These are phyloP conservation scores for Notodromas monacha DNA, from an alignment of 2,888 invertebrate genomes.

Conservation along the genomic window DNA sequence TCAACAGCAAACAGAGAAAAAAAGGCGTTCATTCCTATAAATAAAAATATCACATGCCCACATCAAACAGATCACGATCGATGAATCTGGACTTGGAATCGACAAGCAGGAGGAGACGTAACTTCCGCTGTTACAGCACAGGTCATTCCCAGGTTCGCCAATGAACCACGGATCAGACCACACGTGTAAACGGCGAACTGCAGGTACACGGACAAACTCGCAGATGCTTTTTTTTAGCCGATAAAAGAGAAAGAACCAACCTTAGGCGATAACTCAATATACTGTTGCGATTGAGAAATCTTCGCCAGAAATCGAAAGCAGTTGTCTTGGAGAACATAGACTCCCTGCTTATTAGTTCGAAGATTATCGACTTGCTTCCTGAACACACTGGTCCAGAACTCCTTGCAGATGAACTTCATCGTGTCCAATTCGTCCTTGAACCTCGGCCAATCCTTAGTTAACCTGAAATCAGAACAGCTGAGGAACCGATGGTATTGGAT, in stretches of 20 bases:
- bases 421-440: conserved; percentile 91
- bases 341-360: conserved; percentile 85
- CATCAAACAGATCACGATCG: too few species aligned
- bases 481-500: too few species aligned
- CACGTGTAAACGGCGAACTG: conserved; percentile 76
- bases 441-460: conserved; percentile 63
- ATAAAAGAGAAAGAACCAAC: conserved; percentile 17
- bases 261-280: conserved; percentile 59
- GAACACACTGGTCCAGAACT: conserved; percentile 90
- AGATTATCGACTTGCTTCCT: conserved; percentile 95
- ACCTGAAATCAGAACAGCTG: conserved; percentile 19
- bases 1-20: too few species aligned
- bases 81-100: conserved; percentile 27
- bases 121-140: conserved; percentile 86
- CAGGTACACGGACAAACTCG: too few species aligned
- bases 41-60: too few species aligned
- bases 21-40: too few species aligned
- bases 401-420: conserved; percentile 94
- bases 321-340: conserved; percentile 89
- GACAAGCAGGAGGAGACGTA: conserved; percentile 59
- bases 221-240: conserved; percentile 8
- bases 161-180: conserved; percentile 68
- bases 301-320: conserved; percentile 60
- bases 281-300: conserved; percentile 60
- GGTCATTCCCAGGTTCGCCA: conserved; percentile 70